A percentile compares a stretch with the other conserved stretches of the same genome.
These are phyloP conservation scores for Prionailurus viverrinus DNA, from an alignment of 2,113 vertebrate species.

Conservation along the genomic window DNA sequence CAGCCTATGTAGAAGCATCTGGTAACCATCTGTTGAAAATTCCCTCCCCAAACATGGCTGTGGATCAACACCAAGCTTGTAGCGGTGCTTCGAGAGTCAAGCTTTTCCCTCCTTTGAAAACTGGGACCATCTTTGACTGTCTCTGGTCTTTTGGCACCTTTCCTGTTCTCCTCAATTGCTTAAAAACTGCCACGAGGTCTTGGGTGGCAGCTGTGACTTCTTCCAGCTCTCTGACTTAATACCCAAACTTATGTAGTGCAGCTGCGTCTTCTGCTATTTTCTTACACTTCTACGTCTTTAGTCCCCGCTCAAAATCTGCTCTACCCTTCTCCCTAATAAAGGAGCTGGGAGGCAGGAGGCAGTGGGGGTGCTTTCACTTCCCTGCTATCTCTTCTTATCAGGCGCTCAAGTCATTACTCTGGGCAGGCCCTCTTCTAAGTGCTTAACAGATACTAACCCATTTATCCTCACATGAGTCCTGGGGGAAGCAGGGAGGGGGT, in stretches of 20 bases:
- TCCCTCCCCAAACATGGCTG: background rate
- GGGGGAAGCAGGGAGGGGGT: background rate
- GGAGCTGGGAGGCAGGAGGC: background rate
- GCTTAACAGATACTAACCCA: background rate
- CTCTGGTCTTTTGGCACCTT: background rate
- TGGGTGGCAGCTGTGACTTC: background rate
- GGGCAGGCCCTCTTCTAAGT: background rate
- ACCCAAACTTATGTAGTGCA: background rate
- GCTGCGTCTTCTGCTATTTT: background rate
- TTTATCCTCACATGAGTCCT: background rate
- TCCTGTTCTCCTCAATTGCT: background rate
- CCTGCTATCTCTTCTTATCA: background rate
- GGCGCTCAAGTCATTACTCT: background rate
- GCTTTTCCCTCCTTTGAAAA: background rate
- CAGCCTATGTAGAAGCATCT: slow-evolving; percentile 27
- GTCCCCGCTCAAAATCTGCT: background rate
- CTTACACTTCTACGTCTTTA: background rate
- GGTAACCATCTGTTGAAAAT: slow-evolving; percentile 57
- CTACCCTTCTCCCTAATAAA: background rate
- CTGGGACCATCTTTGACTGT: background rate
- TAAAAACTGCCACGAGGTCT: background rate
- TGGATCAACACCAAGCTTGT: background rate
- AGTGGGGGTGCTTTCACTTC: background rate
- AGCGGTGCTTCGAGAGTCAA: background rate
- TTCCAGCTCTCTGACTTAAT: background rate